phyloP scores from a whole-genome alignment of 2,113 vertebrate genomes.

The Aleadryas rufinucha region DNA sequence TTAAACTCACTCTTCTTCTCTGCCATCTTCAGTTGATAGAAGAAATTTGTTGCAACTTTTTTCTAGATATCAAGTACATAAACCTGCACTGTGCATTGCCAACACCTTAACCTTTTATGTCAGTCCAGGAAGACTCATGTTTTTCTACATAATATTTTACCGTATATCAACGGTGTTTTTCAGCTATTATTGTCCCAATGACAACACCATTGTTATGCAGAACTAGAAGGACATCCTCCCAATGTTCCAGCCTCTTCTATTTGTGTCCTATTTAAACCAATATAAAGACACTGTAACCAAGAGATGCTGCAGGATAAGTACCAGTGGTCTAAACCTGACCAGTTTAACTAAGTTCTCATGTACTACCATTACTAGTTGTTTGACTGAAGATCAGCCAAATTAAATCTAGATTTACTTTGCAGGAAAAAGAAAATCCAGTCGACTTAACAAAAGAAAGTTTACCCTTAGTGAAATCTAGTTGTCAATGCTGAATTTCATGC shows the following conservation, averaged over 20 bases:
- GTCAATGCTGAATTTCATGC: background rate
- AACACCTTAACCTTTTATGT: background rate
- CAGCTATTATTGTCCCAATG: background rate
- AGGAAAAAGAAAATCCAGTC: background rate
- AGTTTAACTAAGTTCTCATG: background rate
- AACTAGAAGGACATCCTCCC: background rate
- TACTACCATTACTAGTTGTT: background rate
- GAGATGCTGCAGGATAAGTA: background rate
- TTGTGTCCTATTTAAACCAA: background rate
- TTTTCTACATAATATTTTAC: background rate
- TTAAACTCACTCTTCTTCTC: background rate
- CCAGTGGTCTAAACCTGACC: background rate
- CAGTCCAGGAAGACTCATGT: background rate
- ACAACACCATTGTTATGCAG: background rate
- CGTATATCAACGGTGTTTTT: background rate
- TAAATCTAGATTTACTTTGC: background rate
- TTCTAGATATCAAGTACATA: background rate
- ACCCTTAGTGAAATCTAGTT: background rate
- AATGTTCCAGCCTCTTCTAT: background rate
- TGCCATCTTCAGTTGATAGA: background rate
- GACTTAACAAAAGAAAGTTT: background rate
- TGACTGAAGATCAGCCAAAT: background rate
- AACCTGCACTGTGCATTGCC: background rate
- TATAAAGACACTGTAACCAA: background rate
- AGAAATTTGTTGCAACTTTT: background rate